Evolutionary conservation across 1,140 invertebrate genomes (phyloP).

Genomic region (Drosophila biarmipes): DNA sequence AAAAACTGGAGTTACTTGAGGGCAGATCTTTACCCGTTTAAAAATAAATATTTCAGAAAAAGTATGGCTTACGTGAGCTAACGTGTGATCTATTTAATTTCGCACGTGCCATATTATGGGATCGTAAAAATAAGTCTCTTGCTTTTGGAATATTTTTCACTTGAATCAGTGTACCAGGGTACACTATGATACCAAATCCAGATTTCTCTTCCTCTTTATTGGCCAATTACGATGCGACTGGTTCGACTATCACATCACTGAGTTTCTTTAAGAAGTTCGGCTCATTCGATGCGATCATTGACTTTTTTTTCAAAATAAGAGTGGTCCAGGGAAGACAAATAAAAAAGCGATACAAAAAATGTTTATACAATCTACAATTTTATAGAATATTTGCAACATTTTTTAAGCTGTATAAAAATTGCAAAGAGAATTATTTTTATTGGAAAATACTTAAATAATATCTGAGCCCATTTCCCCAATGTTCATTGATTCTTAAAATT

Average conservation of each 20-base stretch:
- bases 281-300: slow-evolving; percentile 19
- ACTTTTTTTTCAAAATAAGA: background rate
- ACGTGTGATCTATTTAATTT: background rate
- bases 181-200: background rate
- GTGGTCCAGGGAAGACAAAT: too few relatives aligned
- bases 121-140: background rate
- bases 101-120: background rate
- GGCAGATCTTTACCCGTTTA: background rate
- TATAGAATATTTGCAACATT: too few relatives aligned
- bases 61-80: background rate
- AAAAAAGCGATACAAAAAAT: too few relatives aligned
- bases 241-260: slow-evolving; percentile 16
- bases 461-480: slow-evolving; percentile 13
- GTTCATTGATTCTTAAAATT: background rate
- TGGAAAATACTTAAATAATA: background rate
- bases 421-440: too few relatives aligned
- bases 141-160: slow-evolving; percentile 5
- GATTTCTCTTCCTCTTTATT: slow-evolving; percentile 25
- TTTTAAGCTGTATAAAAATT: too few relatives aligned
- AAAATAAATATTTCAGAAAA: background rate
- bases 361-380: too few relatives aligned
- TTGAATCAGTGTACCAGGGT: slow-evolving; percentile 6
- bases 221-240: slow-evolving; percentile 20
- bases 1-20: background rate
- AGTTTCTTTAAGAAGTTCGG: slow-evolving; percentile 14